Conservation (phyloP, 2,888 invertebrate species). For the Alsophila aescularia region DNA sequence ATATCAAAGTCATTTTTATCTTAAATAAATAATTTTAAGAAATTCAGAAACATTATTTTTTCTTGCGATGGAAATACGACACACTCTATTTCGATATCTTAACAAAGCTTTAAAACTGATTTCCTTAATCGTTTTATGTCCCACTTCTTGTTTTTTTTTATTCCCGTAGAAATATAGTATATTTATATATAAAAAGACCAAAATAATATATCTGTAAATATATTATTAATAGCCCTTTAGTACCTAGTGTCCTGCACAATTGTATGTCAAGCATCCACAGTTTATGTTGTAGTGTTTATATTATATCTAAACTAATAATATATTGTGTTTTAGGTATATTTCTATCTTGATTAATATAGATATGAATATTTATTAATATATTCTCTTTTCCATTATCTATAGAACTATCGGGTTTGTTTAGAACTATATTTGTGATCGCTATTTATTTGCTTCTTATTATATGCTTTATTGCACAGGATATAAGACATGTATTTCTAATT, state of each 20-base stretch:
- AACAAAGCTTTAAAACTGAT: not conserved
- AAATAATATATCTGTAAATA: constrained; percentile 1
- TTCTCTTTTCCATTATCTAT: constrained; percentile 45
- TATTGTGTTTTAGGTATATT: constrained; percentile 31
- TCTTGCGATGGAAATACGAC: constrained; percentile 9
- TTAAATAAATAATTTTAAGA: not conserved
- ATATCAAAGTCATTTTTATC: not conserved
- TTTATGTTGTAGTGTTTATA: constrained; percentile 42
- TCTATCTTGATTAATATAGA: constrained; percentile 37
- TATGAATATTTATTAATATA: constrained; percentile 33
- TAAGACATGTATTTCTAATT: constrained; percentile 27
- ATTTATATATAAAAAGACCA: not conserved
- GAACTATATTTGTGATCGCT: constrained; percentile 52
- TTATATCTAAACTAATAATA: constrained; percentile 13
- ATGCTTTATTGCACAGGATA: constrained; percentile 63
- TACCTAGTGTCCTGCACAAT: constrained; percentile 46
- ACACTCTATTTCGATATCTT: constrained; percentile 3
- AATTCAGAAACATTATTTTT: not conserved
- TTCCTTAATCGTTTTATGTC: not conserved
- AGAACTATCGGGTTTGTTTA: constrained; percentile 56
- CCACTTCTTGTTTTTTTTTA: not conserved
- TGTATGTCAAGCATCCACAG: constrained; percentile 47
- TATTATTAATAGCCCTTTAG: not conserved
- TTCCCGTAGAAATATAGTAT: not conserved
- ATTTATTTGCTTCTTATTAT: constrained; percentile 65